Conservation (phyloP, 2,888 invertebrate genomes). For the Pristionchus mayeri region DNA sequence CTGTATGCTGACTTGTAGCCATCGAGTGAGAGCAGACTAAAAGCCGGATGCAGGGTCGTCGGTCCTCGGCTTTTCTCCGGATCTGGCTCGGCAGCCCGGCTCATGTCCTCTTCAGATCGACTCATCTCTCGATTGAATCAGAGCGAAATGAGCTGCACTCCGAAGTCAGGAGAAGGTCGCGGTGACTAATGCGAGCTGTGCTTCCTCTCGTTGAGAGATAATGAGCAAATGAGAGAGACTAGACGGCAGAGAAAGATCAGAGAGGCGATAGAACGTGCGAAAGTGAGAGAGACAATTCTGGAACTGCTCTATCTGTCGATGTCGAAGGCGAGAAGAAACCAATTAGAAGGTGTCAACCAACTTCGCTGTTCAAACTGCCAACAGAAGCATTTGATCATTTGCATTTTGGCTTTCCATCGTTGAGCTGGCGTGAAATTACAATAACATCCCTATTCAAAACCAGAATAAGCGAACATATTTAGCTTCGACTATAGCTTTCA, state of each 20-base stretch:
- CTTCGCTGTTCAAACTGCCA: no score
- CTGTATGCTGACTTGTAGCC: slow-evolving; percentile 35
- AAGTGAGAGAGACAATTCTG: neutral
- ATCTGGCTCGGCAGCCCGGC: neutral
- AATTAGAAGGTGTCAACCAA: no score
- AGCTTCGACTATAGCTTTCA: no score
- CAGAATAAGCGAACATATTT: no score
- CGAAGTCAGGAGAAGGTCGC: neutral
- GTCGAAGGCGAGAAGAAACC: no score
- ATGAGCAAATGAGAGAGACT: neutral
- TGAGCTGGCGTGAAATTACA: no score
- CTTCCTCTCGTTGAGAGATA: neutral
- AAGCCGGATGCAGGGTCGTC: neutral
- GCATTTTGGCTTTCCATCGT: no score
- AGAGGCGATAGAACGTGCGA: neutral
- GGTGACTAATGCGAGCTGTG: neutral
- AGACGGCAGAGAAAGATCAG: no score
- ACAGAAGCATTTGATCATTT: no score
- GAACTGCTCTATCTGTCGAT: neutral
- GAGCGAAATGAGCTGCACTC: neutral
- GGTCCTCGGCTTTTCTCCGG: neutral
- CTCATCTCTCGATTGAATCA: neutral
- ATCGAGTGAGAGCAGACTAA: slow-evolving; percentile 26
- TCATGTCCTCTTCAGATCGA: slow-evolving; percentile 32
- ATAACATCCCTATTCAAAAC: no score